Base-by-base conservation (phyloP, 1,140 invertebrate genomes). In the Papilio polyxenes region DNA sequence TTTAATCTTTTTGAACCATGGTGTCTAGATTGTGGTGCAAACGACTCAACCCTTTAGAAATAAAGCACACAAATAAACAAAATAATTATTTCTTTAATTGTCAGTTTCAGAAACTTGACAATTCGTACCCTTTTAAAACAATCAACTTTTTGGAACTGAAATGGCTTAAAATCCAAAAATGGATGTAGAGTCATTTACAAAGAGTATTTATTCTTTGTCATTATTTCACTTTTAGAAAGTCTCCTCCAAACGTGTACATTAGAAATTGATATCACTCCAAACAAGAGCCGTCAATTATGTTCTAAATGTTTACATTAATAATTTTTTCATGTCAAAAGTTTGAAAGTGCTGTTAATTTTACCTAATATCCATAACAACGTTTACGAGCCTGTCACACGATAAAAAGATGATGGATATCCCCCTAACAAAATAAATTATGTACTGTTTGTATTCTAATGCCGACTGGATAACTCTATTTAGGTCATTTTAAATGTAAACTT, bases 321-420 rank as follows among this genome's bases (percentile, higher is more conserved):
- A 85, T 90, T 92, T 89, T 89, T 89, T 86, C 86, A 85, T 84
- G 92, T 92, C 88, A 89, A 90, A 91, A 92, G 87, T 91, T 88
- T 90, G 88, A 90, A 91, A 92, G 88, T 91, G 89, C 87, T 91
- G 89, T 93, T 92, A 92, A 92, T 92, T 91, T 88, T 82, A 84
- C 87, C 89, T 92, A 92, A 93, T 93, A 92, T 91, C 89, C 88
- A 82, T 88, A 87, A 87, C 88, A 92, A 90, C 88, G 86, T 91
- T 90, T 91, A 91, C 87, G 84, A 81, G 86, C 83, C 87, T 89
- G 90, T 92, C 90, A 88, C 85, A 89, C 89, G 91, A 92, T 93
- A 90, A 90, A 87, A 90, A 89, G 84, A 91, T 94, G 92, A 94
- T 94, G 89, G 91, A 94, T 94, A 88, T 87, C 88, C 89, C 80